Percentiles rank a stretch among this genome's conserved stretches.
These are phyloP conservation scores for Drosophila sproati DNA, from an alignment of 1,140 invertebrate species.

Conservation along the genomic window DNA sequence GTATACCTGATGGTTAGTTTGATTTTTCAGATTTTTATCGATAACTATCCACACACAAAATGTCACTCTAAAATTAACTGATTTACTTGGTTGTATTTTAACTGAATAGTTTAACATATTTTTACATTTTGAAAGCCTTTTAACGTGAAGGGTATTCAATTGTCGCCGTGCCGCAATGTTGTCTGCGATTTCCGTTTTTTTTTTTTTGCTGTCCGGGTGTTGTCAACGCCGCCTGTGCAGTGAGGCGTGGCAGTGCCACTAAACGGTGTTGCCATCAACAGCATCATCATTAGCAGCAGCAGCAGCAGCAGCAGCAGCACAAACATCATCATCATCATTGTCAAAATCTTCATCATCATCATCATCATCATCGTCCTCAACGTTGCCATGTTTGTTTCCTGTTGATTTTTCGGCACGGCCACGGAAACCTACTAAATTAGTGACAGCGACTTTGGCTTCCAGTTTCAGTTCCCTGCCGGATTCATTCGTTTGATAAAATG, in stretches of 20 bases:
- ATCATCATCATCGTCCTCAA: slow-evolving; percentile 19
- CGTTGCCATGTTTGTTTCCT: slow-evolving; percentile 71
- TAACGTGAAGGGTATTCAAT: background rate
- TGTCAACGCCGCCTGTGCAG: slow-evolving; percentile 71
- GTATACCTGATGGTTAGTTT: no score
- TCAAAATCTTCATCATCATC: background rate
- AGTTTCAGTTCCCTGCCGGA: slow-evolving; percentile 32
- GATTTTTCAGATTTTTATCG: no score
- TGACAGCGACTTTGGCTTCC: slow-evolving; percentile 63
- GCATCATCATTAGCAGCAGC: slow-evolving; percentile 23
- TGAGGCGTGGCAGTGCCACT: slow-evolving; percentile 56
- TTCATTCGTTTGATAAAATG: slow-evolving; percentile 76
- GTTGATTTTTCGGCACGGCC: slow-evolving; percentile 76
- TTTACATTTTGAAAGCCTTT: no score
- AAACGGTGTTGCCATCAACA: slow-evolving; percentile 45
- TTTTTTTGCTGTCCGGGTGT: slow-evolving; percentile 25
- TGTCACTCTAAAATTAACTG: no score
- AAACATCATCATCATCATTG: slow-evolving; percentile 24
- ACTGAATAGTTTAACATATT: no score
- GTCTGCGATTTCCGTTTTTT: background rate
- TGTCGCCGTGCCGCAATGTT: background rate
- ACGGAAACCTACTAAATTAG: slow-evolving; percentile 71
- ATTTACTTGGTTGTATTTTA: no score
- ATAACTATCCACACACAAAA: no score
- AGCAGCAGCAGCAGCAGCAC: slow-evolving; percentile 5